These are phyloP conservation scores for Euwallacea similis DNA, from an alignment of 1,140 invertebrate species.

Conservation along the genomic window DNA sequence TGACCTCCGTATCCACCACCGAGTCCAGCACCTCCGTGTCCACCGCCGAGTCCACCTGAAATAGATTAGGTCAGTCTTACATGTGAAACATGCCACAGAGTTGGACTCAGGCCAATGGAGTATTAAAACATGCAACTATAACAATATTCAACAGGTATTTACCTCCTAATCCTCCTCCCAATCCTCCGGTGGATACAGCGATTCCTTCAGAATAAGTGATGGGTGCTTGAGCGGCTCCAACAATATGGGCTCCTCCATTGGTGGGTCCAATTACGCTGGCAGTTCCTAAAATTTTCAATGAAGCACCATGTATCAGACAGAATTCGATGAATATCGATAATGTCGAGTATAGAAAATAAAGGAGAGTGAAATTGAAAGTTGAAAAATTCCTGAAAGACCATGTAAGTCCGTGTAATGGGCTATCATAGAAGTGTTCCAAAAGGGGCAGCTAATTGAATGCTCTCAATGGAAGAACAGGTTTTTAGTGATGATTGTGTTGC, in stretches of 20 bases:
- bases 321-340: background rate
- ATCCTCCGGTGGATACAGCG: slow-evolving; percentile 28
- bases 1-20: slow-evolving; percentile 30
- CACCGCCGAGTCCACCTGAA: slow-evolving; percentile 28
- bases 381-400: background rate
- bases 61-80: background rate
- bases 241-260: slow-evolving; percentile 36
- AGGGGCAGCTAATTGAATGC: background rate
- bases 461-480: no score
- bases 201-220: slow-evolving; percentile 37
- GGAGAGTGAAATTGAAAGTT: background rate
- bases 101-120: no score
- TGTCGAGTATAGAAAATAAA: slow-evolving; percentile 2
- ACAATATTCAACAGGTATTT: background rate
- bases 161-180: slow-evolving; percentile 21
- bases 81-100: no score
- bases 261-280: slow-evolving; percentile 39
- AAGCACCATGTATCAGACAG: background rate
- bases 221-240: slow-evolving; percentile 37
- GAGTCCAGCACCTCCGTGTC: slow-evolving; percentile 28
- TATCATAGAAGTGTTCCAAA: background rate
- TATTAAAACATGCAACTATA: no score
- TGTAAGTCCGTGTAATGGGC: background rate
- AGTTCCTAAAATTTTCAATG: slow-evolving; percentile 24
- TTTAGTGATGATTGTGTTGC: no score